Evolutionary conservation across 2,113 vertebrate species (phyloP).

Genomic region (Passerina amoena): DNA sequence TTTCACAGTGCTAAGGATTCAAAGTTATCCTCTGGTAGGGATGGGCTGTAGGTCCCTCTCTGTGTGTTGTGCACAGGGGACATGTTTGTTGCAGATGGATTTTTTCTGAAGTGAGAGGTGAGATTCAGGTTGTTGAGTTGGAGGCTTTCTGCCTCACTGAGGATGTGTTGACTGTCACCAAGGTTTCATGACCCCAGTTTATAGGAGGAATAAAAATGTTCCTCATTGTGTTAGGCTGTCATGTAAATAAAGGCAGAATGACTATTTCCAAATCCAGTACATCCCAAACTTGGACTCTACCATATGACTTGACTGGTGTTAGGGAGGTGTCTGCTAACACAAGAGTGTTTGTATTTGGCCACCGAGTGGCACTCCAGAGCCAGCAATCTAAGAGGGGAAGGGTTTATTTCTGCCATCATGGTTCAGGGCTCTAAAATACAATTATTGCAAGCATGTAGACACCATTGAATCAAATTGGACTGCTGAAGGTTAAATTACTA

Average conservation of each 20-base stretch:
- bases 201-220: background rate
- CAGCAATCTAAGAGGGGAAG: background rate
- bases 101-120: background rate
- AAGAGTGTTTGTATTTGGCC: background rate
- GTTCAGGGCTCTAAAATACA: background rate
- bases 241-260: background rate
- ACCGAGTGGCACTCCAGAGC: conserved; percentile 12
- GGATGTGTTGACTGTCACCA: background rate
- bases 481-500: conserved; percentile 38
- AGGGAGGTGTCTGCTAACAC: background rate
- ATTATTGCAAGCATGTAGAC: background rate
- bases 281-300: background rate
- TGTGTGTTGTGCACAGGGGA: accelerated
- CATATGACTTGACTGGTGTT: background rate
- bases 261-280: background rate
- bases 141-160: background rate
- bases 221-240: background rate
- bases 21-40: background rate
- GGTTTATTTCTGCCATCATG: background rate
- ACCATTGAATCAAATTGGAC: background rate
- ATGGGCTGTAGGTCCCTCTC: background rate
- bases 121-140: background rate
- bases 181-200: background rate
- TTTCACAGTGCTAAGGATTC: background rate
- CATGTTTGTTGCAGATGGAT: background rate